Evolutionary conservation across 2,888 invertebrate genomes (phyloP), one percentile per base, ranked within the genome.

Genomic region (Thysanoteuthis rhombus): DNA sequence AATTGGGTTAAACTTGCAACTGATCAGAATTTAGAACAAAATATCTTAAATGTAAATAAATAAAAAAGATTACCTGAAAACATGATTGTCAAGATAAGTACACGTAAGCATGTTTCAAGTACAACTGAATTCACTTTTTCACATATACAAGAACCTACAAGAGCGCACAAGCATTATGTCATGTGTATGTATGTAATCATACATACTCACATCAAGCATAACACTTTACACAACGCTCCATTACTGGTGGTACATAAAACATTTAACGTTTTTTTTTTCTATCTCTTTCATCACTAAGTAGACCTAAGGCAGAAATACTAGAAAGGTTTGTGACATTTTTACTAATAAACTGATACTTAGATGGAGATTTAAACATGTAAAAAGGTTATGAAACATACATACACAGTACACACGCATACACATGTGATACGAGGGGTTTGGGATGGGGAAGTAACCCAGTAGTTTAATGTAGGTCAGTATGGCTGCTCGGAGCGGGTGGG

Each of bases 401-500:
- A 75, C n/a, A n/a, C n/a, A n/a, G 75, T n/a, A 75, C 32, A 75
- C 32, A 75, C 32, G 16, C 75, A 75, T 75, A n/a, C n/a, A 16
- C 6, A n/a, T 32, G 75, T 32, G n/a, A 75, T 12, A n/a, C 32
- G 75, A 10, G n/a, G 32, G 75, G 32, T 75, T 47, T 75, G 32
- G n/a, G 47, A 47, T 47, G 75, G 75, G 75, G 75, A n/a, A 32
- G 75, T 32, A 32, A 75, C 75, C 75, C 75, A 75, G 75, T 75
- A 75, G 75, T 75, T 75, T 75, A 75, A 75, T 75, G 75, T 75
- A 75, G 75, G 75, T 75, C 75, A 75, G 75, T 75, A 75, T 75
- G 75, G 75, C 75, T 75, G 75, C 75, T 75, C 75, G 75, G 75
- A 75, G 75, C 75, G 75, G n/a, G n/a, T n/a, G n/a, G n/a, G n/a